phyloP scores from a whole-genome alignment of 2,113 vertebrate genomes.

The Eurystomus gularis region DNA sequence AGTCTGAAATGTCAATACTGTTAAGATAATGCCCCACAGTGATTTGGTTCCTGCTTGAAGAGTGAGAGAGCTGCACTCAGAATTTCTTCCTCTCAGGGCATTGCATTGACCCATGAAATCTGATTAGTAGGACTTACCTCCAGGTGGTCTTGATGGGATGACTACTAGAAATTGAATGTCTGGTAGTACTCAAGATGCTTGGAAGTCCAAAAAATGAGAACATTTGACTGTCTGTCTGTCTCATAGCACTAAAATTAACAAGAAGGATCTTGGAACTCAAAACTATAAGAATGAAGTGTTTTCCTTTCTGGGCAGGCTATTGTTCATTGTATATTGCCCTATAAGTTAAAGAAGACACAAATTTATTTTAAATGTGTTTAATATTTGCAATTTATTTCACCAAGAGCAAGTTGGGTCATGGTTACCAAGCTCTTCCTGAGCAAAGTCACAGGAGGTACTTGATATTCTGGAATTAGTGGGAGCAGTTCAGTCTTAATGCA shows the following conservation, averaged over 20 bases:
- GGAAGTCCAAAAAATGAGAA: neutral
- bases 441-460: neutral
- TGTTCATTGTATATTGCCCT: neutral
- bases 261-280: neutral
- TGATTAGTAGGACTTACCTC: constrained; percentile 50
- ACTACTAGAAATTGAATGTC: neutral
- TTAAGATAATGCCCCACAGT: constrained; percentile 13
- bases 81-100: neutral
- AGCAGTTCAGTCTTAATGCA: neutral
- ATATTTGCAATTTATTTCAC: neutral
- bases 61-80: neutral
- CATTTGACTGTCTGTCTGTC: neutral
- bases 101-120: constrained; percentile 51
- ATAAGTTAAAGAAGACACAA: neutral
- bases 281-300: neutral
- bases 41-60: constrained; percentile 14
- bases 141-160: neutral
- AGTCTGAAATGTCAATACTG: neutral
- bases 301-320: neutral
- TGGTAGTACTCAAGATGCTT: neutral
- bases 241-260: neutral
- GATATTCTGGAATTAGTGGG: neutral
- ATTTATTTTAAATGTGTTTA: neutral
- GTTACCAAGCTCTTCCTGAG: neutral
- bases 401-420: neutral